Evolutionary conservation across 2,113 vertebrate species (phyloP), one percentile per base, ranked within the genome.

Genomic region (Passer montanus): DNA sequence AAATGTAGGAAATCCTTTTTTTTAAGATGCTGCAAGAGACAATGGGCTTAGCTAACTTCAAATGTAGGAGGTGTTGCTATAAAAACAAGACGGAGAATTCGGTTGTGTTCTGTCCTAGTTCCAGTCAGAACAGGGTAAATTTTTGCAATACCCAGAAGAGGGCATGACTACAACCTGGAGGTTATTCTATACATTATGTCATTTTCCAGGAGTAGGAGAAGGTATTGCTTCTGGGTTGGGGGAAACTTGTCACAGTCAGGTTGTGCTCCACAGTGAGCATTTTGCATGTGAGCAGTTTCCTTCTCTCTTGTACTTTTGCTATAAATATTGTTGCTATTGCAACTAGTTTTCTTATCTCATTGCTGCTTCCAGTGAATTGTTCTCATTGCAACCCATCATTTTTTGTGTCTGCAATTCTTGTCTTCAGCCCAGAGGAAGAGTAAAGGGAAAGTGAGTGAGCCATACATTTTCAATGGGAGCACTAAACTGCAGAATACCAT

Each of bases 391-490:
- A 44, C 7, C 7, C 1, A 4, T n/a, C 26, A 55, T 62, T 11
- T 41, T 63, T 41, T 30, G 23, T n/a, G n/a, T n/a, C 23, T 63
- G 28, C n/a, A 70, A 3, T 47, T 47, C 16, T 56, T 0, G 1
- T 30, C n/a, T 53, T 60, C 33, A 60, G 27, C 11, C 7, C 39
- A 52, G 27, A 13, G 22, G 17, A 50, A 44, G 46, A 31, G 11
- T 13, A 59, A 49, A 3, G 16, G 6, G 16, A 50, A 44, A 18
- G 13, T 43, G 14, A 50, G 21, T 0, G 0, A 50, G 10, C 19
- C 19, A 7, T 43, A 16, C 1, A 2, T 44, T 52, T 59, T 28
- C 22, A 33, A 22, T 68, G 28, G 39, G 15, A 60, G 15, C 84
- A 27, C 27, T 39, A 23, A 39, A 53, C 2, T 55, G 47, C 19